These are phyloP conservation scores for Trichonephila inaurata DNA, from an alignment of 1,140 invertebrate species.

Conservation along the genomic window DNA sequence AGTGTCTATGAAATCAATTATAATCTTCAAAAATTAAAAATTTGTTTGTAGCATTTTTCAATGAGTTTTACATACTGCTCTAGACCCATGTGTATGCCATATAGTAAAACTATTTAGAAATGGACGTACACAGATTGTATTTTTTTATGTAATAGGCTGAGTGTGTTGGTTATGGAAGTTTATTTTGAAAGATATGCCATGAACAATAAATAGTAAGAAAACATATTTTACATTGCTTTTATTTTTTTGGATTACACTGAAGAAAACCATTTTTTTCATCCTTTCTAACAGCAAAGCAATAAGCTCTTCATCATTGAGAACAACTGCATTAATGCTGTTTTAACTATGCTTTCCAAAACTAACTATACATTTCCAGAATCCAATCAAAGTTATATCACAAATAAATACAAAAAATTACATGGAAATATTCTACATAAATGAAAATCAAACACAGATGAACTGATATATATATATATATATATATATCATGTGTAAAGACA, in stretches of 20 bases:
- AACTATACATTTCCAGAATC: background rate
- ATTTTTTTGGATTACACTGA: constrained; percentile 5
- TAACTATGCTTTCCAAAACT: background rate
- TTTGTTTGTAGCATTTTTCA: no score
- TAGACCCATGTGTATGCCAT: no score
- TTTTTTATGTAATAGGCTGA: no score
- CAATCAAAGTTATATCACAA: background rate
- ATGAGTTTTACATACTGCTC: no score
- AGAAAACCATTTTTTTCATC: background rate
- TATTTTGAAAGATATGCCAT: background rate
- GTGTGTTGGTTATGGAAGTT: no score
- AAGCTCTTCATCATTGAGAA: background rate
- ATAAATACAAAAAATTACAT: background rate
- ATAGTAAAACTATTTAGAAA: no score
- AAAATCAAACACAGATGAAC: background rate
- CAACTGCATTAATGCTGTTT: background rate
- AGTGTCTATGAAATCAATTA: no score
- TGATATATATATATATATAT: background rate
- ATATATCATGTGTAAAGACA: background rate
- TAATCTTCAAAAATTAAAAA: no score
- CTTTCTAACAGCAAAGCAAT: background rate
- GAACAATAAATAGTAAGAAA: background rate
- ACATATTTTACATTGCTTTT: background rate
- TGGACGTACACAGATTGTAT: no score
- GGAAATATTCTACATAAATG: background rate